Evolutionary conservation across 2,113 vertebrate genomes (phyloP).

Genomic region (Scatophagus argus): DNA sequence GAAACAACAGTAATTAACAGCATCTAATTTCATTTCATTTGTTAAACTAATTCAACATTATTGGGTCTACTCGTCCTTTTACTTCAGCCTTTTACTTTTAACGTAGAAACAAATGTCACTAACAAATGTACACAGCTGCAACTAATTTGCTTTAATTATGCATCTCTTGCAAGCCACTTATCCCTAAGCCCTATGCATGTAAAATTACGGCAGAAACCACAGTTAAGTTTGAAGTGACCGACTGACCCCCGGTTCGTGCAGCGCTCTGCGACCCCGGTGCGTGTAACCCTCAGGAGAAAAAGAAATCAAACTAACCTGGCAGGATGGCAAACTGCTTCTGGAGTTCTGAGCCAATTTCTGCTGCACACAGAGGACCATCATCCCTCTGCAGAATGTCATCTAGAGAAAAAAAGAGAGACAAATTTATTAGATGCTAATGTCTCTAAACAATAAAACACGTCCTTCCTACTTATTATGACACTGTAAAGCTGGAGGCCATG

Average conservation of each 20-base stretch:
- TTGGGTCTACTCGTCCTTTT: not conserved
- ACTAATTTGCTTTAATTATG: not conserved
- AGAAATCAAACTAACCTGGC: constrained; percentile 85
- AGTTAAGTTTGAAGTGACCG: not conserved
- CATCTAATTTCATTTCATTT: constrained; percentile 1
- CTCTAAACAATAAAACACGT: not conserved
- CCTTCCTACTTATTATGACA: not conserved
- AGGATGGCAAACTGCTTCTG: constrained; percentile 93
- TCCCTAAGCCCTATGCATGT: not conserved
- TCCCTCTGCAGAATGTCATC: constrained; percentile 93
- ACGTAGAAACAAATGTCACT: not conserved
- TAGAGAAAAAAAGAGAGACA: constrained; percentile 42
- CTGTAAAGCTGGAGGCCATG: not conserved
- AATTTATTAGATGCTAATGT: not conserved
- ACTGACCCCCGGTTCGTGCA: not conserved
- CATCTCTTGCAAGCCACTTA: too few species aligned
- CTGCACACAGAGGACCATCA: constrained; percentile 85
- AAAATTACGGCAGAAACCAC: not conserved
- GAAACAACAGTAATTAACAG: not conserved
- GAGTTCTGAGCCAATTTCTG: constrained; percentile 90
- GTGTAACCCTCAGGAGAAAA: not conserved
- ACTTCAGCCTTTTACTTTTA: too few species aligned
- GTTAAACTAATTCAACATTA: not conserved
- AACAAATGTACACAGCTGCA: too few species aligned
- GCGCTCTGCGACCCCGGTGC: not conserved